Conservation (phyloP, 2,113 vertebrate genomes). For the Oceanodroma tethys region DNA sequence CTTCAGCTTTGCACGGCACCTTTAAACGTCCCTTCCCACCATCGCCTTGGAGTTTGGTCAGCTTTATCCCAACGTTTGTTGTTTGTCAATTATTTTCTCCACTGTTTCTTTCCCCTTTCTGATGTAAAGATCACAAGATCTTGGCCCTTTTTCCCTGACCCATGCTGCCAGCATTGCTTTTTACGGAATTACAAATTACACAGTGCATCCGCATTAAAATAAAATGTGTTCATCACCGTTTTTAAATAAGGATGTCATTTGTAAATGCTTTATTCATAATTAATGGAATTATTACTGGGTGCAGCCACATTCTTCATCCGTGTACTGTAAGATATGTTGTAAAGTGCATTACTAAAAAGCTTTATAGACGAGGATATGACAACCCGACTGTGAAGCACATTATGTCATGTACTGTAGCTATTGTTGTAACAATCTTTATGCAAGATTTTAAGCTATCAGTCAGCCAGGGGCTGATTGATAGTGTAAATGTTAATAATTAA, state of each 20-base stretch:
- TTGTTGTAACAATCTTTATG: slow-evolving; percentile 21
- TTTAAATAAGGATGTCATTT: slow-evolving; percentile 45
- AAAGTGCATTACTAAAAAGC: slow-evolving; percentile 40
- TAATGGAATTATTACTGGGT: slow-evolving; percentile 44
- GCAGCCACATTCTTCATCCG: slow-evolving; percentile 36
- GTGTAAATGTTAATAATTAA: slow-evolving; percentile 44
- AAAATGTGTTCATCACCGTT: slow-evolving; percentile 10
- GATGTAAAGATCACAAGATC: background rate
- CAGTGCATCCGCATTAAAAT: slow-evolving; percentile 4
- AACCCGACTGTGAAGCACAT: background rate
- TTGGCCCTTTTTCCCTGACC: background rate
- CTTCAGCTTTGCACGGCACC: background rate
- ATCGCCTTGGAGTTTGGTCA: background rate
- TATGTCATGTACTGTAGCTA: background rate
- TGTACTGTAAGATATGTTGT: slow-evolving; percentile 3
- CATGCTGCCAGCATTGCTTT: background rate
- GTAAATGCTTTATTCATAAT: slow-evolving; percentile 34
- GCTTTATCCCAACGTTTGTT: background rate
- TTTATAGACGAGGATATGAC: slow-evolving; percentile 24
- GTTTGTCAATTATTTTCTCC: background rate
- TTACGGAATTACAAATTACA: slow-evolving; percentile 12
- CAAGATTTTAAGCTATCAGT: slow-evolving; percentile 32
- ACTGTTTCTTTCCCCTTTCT: background rate
- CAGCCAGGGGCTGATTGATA: background rate
- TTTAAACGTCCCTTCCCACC: background rate